Base-by-base conservation (phyloP, 2,888 invertebrate species). In the Drosophila dives region DNA sequence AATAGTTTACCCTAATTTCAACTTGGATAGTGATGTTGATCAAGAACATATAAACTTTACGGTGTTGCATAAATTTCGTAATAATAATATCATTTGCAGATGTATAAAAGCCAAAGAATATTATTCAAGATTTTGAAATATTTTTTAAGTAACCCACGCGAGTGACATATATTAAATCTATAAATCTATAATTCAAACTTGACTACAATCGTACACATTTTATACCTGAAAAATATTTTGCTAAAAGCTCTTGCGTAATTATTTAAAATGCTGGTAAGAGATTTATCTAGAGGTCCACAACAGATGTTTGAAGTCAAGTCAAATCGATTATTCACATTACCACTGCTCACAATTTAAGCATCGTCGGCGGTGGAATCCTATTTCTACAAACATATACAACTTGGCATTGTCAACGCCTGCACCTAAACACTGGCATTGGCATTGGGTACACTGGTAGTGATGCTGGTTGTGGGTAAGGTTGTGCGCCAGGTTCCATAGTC, bases 371-470 rank as follows among this genome's bases (percentile, higher is more conserved):
- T 72, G 77, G 60, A 55, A 59, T 66, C 65, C 58, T 71, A 76
- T 49, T 63, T 68, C 68, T 75, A 58, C 32, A 11, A n/a, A 20
- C 29, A 42, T n/a, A 12, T 26, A 48, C 17, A 77, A 69, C 48
- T 68, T 72, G 74, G 81, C 77, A 86, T 83, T 83, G 83, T 83
- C 83, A 83, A 50, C 50, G 29, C 29, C n/a, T 29, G 23, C 23
- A 15, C 23, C 23, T 23, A 12, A 26, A n/a, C 34, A 38, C 65
- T 75, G 78, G 82, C 79, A 89, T 83, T 89, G 83, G 86, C 89
- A 83, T 17, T 15, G 17, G 17, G 26, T 26, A 33, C 12, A 36
- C 34, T 74, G 72, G 55, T 38, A 60, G 34, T 51, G 67, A 48
- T 23, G 61, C 40, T 66, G 40, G 11, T 26, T 17, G 36, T 59